Evolutionary conservation across 2,113 vertebrate species (phyloP), one percentile per base, ranked within the genome.

Genomic region (Donacobius atricapilla): DNA sequence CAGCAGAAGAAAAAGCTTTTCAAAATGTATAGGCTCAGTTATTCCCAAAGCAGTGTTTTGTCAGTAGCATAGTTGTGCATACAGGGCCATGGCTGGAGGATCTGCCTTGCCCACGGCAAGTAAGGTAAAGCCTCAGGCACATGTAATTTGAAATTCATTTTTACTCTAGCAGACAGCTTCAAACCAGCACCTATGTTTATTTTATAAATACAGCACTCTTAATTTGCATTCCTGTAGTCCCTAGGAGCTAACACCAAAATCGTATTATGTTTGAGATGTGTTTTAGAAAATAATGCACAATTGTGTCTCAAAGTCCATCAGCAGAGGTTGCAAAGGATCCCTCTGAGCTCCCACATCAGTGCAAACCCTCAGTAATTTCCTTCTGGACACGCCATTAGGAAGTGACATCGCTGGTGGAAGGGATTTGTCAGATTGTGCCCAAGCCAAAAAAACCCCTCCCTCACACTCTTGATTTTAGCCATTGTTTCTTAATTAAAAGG

Each of bases 61-160:
- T 94, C 81, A 95, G 89, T 31, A 95, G 95, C 95, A 96, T 16
- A 95, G 79, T 35, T 94, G 69, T 54, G 93, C 87, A 89, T 24
- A 93, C 73, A 95, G 53, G 63, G 94, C 89, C 94, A 81, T 81
- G 88, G 94, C 77, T 78, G 40, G 91, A 95, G 83, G 58, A 92
- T 93, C 84, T 97, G 94, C 90, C 96, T 97, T 95, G 94, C 97
- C 93, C 91, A 96, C 65, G 60, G 97, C 96, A 97, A 97, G 92
- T 90, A 93, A 95, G 90, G 83, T 96, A 95, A 97, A 96, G 93
- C 87, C 94, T 96, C 68, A 88, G 93, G 97, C 93, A 94, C 75
- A 91, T 37, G 72, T 68, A 93, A 97, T 97, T 97, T 97, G 96
- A 95, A 95, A 97, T 97, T 96, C 96, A 97, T 95, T 96, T 97